Base-by-base conservation (phyloP, 2,888 invertebrate genomes). In the Carabus problematicus region DNA sequence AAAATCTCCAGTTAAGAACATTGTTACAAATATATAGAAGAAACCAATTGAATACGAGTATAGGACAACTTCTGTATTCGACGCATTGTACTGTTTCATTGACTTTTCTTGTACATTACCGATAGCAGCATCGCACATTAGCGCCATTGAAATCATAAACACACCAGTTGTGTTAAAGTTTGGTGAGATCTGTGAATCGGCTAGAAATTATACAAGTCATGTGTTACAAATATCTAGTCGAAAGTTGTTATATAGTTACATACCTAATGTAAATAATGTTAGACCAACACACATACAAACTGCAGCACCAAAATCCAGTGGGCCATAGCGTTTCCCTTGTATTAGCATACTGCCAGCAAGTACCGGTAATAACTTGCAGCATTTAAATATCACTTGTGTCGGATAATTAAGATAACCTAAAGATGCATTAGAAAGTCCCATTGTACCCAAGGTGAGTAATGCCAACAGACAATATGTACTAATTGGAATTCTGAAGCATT, bases 51-150 rank as follows among this genome's bases (percentile, higher is more conserved):
- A 89, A 81, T 97, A 98, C 0, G 97, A 97, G 79, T 95, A 97
- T 64, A 95, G 86, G 0, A 95, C 96, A 58, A 98, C 91, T 86
- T 98, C 97, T 72, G 93, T 91, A 81, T 95, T 97, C 0, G 91
- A 85, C 0, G 95, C 95, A 72, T 89, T 88, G 78, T 91, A 87
- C 71, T 88, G 87, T 76, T 92, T 93, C 92, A 98, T 95, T 0
- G 92, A 91, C 79, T 97, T 97, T 80, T 98, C 98, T 82, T 98
- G 98, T 0, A 97, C 92, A 83, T 98, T 98, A 16, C 98, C 98
- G 73, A 98, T 97, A 8, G 93, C 87, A 0, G 98, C 98, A 82
- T 98, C 98, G 77, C 97, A 97, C 2, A 97, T 82, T 61, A 98
- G 81, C 0, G 98, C 98, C 75, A 92, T 84, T 0, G 91, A 92